Conservation (phyloP, 2,888 invertebrate species). For the Scaptomyza cyrtandrae region DNA sequence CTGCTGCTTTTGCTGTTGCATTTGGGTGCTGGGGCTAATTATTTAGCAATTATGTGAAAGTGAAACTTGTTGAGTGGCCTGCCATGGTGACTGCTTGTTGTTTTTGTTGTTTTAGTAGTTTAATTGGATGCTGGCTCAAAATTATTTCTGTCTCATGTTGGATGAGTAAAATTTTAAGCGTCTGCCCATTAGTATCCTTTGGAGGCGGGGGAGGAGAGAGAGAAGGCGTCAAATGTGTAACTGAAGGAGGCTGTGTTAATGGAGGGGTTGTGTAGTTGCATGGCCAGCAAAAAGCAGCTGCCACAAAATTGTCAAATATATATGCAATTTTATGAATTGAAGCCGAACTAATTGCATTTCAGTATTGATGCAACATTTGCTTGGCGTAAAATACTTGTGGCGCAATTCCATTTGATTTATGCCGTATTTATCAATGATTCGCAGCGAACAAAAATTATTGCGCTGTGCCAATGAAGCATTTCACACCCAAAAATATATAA, state of each 20-base stretch:
- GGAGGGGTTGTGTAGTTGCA: not conserved
- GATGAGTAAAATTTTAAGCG: conserved; percentile 49
- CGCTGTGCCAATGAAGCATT: conserved; percentile 53
- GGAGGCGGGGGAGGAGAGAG: not conserved
- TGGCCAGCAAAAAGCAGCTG: conserved; percentile 58
- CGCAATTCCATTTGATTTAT: conserved; percentile 63
- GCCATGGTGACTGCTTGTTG: conserved; percentile 6
- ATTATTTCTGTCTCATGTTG: conserved; percentile 29
- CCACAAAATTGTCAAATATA: conserved; percentile 55
- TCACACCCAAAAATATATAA: conserved; percentile 35
- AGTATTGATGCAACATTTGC: conserved; percentile 60
- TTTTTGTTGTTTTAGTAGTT: conserved; percentile 38
- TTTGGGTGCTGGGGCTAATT: conserved; percentile 60
- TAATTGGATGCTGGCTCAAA: conserved; percentile 45
- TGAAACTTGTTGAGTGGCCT: conserved; percentile 58
- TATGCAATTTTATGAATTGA: conserved; percentile 68
- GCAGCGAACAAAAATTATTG: conserved; percentile 25
- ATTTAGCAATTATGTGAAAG: conserved; percentile 78
- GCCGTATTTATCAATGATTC: conserved; percentile 65
- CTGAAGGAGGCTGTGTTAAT: not conserved
- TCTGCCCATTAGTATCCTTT: conserved; percentile 23
- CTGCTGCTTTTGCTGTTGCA: conserved; percentile 27
- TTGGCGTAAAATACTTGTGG: conserved; percentile 31
- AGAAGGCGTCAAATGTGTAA: conserved; percentile 1
- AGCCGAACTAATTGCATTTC: conserved; percentile 80